Base-by-base conservation (phyloP, 2,888 invertebrate species). In the Andricus quercusramuli region DNA sequence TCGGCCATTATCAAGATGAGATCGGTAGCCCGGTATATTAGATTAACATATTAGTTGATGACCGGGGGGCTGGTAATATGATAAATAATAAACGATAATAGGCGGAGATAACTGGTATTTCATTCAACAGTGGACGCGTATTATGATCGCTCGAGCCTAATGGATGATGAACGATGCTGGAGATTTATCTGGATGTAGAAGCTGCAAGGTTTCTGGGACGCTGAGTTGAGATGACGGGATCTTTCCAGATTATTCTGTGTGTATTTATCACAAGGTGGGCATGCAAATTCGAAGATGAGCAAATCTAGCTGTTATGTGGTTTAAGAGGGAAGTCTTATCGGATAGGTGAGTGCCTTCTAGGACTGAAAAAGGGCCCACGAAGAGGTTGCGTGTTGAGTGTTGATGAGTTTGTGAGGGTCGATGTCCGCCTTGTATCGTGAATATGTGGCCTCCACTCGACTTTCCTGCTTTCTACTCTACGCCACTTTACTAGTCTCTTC, bases 361-460 rank as follows among this genome's bases (percentile, higher is more conserved):
- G 74, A 74, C 51, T 74, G 74, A 56, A 56, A 56, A 74, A 74
- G 74, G 74, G 74, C 74, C 56, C 74, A 51, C 25, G 51, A 74
- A 74, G 74, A 56, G 74, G 56, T 56, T 47, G 47, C 17, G 15
- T 15, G 47, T 17, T 74, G 74, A 47, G 51, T 74, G 74, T 56
- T 74, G 74, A 74, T 74, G 74, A 74, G 74, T 56, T 56, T 74
- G 74, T n/a, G 74, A 74, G 74, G 74, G 74, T 74, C 51, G 51
- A 74, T 74, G 56, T 74, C 74, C 51, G 51, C 51, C 74, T 74
- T 74, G 74, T 74, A 74, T 74, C 74, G 32, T 56, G 74, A 74
- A 74, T 74, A 74, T 74, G 56, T 74, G 56, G 74, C n/a, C 51
- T 47, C 70, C 70, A 74, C 74, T 74, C 51, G 74, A 74, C 74